phyloP scores from a whole-genome alignment of 1,140 invertebrate species.

The Diuraphis noxia region DNA sequence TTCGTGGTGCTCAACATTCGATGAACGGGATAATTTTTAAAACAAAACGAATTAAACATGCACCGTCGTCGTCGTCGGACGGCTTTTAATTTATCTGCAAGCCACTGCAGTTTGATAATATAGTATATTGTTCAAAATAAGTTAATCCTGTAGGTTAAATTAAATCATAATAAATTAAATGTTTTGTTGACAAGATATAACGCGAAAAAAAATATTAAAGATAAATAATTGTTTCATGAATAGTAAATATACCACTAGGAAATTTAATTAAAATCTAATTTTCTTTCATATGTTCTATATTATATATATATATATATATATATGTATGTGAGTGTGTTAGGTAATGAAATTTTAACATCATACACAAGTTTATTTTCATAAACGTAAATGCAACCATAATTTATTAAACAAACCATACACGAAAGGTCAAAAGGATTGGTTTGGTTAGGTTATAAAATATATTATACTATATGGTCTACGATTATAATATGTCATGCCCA shows the following conservation, averaged over 20 bases:
- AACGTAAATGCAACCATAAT: neutral
- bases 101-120: neutral
- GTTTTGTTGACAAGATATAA: neutral
- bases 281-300: neutral
- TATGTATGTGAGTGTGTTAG: too few relatives aligned
- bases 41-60: neutral
- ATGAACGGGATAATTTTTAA: neutral
- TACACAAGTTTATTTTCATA: neutral
- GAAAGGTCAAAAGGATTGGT: neutral
- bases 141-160: neutral
- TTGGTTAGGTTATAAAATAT: neutral
- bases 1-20: neutral
- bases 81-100: neutral
- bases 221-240: neutral
- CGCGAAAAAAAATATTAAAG: neutral
- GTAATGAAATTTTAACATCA: too few relatives aligned
- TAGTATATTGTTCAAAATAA: neutral
- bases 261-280: neutral
- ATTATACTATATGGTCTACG: neutral
- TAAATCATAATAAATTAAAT: neutral
- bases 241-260: neutral
- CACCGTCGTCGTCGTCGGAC: neutral
- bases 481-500: neutral
- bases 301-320: too few relatives aligned
- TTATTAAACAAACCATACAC: neutral